phyloP scores from a whole-genome alignment of 2,888 invertebrate genomes.

The Sialis lutaria region DNA sequence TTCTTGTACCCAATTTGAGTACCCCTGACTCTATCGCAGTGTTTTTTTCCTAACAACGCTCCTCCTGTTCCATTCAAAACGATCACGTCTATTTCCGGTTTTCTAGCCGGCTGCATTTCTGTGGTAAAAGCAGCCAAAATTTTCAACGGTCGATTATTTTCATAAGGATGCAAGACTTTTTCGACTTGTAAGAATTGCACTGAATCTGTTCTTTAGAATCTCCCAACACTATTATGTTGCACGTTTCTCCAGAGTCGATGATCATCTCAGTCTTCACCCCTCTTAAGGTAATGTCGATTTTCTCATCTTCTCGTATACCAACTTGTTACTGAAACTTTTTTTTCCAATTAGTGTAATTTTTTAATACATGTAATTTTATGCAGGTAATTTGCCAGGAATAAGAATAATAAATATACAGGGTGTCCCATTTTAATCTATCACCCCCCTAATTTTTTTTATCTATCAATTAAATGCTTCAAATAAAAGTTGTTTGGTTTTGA shows the following conservation, averaged over 20 bases:
- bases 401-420: too few species aligned
- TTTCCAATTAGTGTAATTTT: too few species aligned
- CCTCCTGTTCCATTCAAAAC: neutral
- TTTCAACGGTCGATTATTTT: neutral
- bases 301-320: too few species aligned
- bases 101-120: neutral
- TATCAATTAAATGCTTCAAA: too few species aligned
- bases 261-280: neutral
- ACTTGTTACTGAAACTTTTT: too few species aligned
- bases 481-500: too few species aligned
- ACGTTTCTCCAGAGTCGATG: neutral
- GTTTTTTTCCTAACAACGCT: neutral
- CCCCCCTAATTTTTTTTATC: too few species aligned
- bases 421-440: too few species aligned
- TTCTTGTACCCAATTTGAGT: neutral
- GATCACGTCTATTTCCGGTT: neutral
- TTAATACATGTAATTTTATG: too few species aligned
- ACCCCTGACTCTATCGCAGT: neutral
- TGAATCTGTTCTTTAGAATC: neutral
- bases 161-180: neutral
- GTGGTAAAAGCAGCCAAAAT: neutral
- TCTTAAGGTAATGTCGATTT: too few species aligned
- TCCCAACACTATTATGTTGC: neutral
- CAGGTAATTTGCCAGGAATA: too few species aligned
- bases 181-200: neutral